Percentiles rank a stretch among this genome's conserved stretches.
Evolutionary conservation across 92 coral and sea anemone species (phyloP).

Genomic region (Palythoa grandiflora): DNA sequence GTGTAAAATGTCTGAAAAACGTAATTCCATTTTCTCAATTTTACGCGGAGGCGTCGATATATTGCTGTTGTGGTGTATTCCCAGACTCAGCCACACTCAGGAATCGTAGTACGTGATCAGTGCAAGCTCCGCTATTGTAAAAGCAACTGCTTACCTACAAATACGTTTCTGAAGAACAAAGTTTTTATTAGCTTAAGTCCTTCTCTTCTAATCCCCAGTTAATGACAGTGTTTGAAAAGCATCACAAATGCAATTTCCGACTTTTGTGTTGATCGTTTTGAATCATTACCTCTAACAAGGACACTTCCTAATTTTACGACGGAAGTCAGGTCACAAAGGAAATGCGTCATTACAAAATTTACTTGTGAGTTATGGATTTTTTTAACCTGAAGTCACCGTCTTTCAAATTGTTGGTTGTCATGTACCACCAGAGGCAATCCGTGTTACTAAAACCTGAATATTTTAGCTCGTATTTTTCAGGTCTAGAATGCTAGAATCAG

Average conservation of each 20-base stretch:
- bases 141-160: neutral
- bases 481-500: neutral
- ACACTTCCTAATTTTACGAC: conserved; percentile 19
- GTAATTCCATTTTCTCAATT: neutral
- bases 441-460: neutral
- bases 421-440: conserved; percentile 13
- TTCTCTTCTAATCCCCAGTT: conserved; percentile 27
- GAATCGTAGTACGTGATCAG: neutral
- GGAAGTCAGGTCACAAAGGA: conserved; percentile 44
- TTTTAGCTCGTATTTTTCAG: neutral
- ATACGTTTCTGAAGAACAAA: neutral
- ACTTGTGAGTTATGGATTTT: conserved; percentile 23
- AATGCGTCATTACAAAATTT: conserved; percentile 28
- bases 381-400: conserved; percentile 34
- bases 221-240: conserved; percentile 50
- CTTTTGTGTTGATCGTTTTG: conserved; percentile 28
- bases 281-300: conserved; percentile 36
- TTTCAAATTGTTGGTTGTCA: conserved; percentile 36
- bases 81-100: neutral
- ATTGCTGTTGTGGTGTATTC: neutral
- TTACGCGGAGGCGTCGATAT: conserved; percentile 29
- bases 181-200: neutral
- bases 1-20: neutral
- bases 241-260: conserved; percentile 52
- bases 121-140: neutral